These are phyloP conservation scores for Lepus townsendii DNA, from an alignment of 2,797 vertebrate species.

Conservation along the genomic window DNA sequence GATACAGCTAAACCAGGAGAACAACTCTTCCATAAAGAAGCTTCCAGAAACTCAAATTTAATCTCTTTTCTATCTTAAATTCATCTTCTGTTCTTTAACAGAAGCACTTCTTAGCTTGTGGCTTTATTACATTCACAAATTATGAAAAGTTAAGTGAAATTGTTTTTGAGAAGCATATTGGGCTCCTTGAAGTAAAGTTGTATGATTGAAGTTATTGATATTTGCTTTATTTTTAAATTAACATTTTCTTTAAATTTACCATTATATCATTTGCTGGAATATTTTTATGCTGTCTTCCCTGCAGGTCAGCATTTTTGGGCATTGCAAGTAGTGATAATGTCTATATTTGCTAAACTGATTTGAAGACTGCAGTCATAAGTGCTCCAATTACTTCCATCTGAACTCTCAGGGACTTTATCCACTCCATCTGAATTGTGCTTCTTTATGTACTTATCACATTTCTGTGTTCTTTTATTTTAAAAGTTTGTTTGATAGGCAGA, in stretches of 20 bases:
- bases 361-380: not conserved
- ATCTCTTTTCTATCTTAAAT: not conserved
- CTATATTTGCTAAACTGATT: not conserved
- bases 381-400: not conserved
- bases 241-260: not conserved
- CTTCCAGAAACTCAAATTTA: not conserved
- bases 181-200: not conserved
- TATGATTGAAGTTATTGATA: not conserved
- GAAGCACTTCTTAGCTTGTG: not conserved
- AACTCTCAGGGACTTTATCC: not conserved
- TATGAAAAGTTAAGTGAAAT: not conserved
- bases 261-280: not conserved
- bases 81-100: not conserved
- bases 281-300: not conserved
- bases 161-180: constrained; percentile 10
- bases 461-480: not conserved
- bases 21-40: not conserved
- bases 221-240: not conserved
- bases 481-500: too few species aligned
- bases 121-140: not conserved
- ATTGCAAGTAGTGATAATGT: not conserved
- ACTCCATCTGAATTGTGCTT: not conserved
- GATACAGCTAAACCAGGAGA: not conserved
- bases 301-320: not conserved
- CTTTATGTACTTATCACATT: not conserved